These are phyloP conservation scores for Atherinomorus stipes DNA, from an alignment of 2,113 vertebrate genomes.

Conservation along the genomic window DNA sequence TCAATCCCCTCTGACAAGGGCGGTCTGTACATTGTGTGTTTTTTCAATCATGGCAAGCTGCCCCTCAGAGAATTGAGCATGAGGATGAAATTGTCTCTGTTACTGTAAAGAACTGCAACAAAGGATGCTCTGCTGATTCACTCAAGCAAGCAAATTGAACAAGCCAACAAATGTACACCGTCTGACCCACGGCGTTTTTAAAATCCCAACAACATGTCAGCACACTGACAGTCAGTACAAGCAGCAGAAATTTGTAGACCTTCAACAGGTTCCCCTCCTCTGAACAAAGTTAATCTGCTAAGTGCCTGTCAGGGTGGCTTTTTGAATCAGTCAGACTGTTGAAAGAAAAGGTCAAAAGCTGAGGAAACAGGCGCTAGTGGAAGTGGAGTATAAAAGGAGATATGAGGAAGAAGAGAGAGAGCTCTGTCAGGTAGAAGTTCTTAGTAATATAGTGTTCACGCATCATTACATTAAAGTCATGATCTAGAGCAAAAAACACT, in stretches of 20 bases:
- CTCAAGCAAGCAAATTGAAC: constrained; percentile 65
- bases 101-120: constrained; percentile 47
- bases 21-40: constrained; percentile 48
- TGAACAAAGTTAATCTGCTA: constrained; percentile 14
- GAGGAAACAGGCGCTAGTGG: constrained; percentile 45
- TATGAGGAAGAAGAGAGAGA: background rate
- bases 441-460: constrained; percentile 6
- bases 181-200: constrained; percentile 21
- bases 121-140: constrained; percentile 49
- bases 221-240: constrained; percentile 5
- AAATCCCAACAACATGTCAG: constrained; percentile 25
- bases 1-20: constrained; percentile 61
- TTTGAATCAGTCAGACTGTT: constrained; percentile 43
- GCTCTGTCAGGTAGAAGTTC: constrained; percentile 9
- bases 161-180: constrained; percentile 68
- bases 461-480: background rate
- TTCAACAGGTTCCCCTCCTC: constrained; percentile 47
- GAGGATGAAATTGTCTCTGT: constrained; percentile 67
- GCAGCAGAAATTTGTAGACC: constrained; percentile 17
- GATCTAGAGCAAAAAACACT: no score
- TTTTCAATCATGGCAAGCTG: constrained; percentile 48
- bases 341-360: constrained; percentile 26
- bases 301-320: constrained; percentile 49
- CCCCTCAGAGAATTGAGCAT: constrained; percentile 40
- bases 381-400: constrained; percentile 9